Percentiles rank a stretch among this genome's conserved stretches.
phyloP scores from a whole-genome alignment of 2,888 invertebrate species.

The Lasioglossum villosulum region DNA sequence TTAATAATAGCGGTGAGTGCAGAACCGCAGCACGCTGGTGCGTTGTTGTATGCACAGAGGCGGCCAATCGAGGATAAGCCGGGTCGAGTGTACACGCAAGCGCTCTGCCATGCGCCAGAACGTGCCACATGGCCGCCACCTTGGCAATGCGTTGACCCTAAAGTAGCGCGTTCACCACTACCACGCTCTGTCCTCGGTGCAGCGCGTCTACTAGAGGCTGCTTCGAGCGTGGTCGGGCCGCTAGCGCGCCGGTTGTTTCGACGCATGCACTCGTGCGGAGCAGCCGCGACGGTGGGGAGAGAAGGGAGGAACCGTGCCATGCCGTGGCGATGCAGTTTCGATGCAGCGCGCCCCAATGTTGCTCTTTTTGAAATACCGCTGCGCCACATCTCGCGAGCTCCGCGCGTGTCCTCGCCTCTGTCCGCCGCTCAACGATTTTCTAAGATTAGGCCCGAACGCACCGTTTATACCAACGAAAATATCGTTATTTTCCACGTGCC shows the following conservation, averaged over 20 bases:
- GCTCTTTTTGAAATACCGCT: slow-evolving; percentile 61
- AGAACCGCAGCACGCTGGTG: slow-evolving; percentile 45
- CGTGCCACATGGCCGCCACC: slow-evolving; percentile 83
- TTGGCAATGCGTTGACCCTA: slow-evolving; percentile 84
- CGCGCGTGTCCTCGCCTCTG: slow-evolving; percentile 13
- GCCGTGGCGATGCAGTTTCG: slow-evolving; percentile 21
- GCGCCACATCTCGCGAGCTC: slow-evolving; percentile 5
- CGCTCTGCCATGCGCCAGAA: slow-evolving; percentile 75
- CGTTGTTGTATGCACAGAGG: slow-evolving; percentile 34
- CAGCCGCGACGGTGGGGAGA: background rate
- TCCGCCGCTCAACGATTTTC: slow-evolving; percentile 29
- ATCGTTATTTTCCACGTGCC: slow-evolving; percentile 33
- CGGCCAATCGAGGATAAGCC: slow-evolving; percentile 59
- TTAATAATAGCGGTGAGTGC: slow-evolving; percentile 52
- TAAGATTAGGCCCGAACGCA: slow-evolving; percentile 47
- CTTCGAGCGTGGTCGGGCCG: slow-evolving; percentile 21
- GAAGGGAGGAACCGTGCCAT: background rate
- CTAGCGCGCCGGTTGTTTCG: slow-evolving; percentile 31
- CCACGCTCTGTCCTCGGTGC: slow-evolving; percentile 37
- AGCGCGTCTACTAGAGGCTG: slow-evolving; percentile 36
- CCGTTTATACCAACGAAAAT: slow-evolving; percentile 34
- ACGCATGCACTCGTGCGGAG: slow-evolving; percentile 34
- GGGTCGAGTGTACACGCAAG: slow-evolving; percentile 67
- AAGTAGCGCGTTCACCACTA: slow-evolving; percentile 72
- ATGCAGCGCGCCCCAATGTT: slow-evolving; percentile 29